Evolutionary conservation across 2,797 vertebrate genomes (phyloP).

Genomic region (Nyctalus aviator): DNA sequence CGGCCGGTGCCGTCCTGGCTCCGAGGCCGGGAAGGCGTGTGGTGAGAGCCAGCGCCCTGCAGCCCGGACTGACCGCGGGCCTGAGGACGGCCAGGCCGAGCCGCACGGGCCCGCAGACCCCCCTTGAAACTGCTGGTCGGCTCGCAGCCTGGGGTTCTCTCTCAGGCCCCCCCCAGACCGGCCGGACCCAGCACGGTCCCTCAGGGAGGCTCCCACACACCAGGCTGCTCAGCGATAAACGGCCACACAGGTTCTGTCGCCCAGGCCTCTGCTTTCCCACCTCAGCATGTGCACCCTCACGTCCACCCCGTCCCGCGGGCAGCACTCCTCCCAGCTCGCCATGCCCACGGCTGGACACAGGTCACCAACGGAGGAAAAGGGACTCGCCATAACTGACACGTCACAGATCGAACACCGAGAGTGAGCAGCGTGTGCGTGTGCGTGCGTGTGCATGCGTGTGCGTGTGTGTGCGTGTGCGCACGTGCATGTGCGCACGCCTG

Average conservation of each 20-base stretch:
- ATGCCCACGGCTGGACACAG: no score
- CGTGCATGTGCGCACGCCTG: no score
- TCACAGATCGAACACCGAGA: background rate
- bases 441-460: no score
- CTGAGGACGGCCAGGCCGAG: background rate
- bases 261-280: accelerated
- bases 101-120: no score
- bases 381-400: background rate
- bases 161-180: accelerated
- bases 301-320: constrained; percentile 9
- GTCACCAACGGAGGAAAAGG: background rate
- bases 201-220: background rate
- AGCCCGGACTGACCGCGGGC: accelerated
- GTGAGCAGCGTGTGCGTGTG: background rate
- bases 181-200: background rate
- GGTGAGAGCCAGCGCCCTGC: background rate
- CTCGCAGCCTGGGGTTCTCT: no score
- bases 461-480: no score
- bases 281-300: background rate
- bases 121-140: no score
- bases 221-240: background rate
- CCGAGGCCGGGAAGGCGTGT: accelerated
- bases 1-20: background rate
- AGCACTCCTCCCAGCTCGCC: constrained; percentile 13
- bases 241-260: background rate